Percentiles rank a stretch among this genome's conserved stretches.
These are phyloP conservation scores for Macrotus californicus DNA, from an alignment of 2,113 vertebrate species.

Conservation along the genomic window DNA sequence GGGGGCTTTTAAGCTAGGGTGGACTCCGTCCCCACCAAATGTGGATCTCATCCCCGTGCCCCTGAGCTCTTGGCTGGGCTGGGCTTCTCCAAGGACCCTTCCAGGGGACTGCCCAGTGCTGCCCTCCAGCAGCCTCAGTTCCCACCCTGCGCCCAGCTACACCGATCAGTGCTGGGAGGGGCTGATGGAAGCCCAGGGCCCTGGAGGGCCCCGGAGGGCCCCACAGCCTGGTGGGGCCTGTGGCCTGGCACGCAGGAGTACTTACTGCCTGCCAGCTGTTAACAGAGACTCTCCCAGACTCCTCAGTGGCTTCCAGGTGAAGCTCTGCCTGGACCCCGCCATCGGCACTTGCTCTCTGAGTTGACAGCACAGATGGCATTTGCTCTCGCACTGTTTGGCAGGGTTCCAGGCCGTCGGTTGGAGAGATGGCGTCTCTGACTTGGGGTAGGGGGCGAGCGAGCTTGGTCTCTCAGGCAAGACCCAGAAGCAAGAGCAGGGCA, in stretches of 20 bases:
- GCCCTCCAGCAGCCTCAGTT: background rate
- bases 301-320: background rate
- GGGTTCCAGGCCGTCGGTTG: background rate
- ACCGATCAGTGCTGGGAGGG: background rate
- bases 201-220: too few relatives aligned
- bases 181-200: background rate
- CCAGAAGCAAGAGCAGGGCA: background rate
- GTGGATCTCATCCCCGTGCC: background rate
- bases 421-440: background rate
- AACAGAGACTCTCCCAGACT: background rate
- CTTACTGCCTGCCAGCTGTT: background rate
- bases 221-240: background rate
- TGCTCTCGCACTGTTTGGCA: background rate
- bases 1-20: background rate
- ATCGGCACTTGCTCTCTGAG: background rate
- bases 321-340: background rate
- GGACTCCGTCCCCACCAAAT: fast-evolving
- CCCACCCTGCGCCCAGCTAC: too few relatives aligned
- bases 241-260: background rate
- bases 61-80: background rate
- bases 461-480: background rate
- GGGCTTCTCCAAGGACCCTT: background rate
- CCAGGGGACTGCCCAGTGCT: background rate
- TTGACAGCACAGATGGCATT: background rate
- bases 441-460: background rate